A percentile compares a stretch with the other conserved stretches of the same genome.
These are phyloP conservation scores for Dryocosmus kuriphilus DNA, from an alignment of 2,888 invertebrate genomes.

Conservation along the genomic window DNA sequence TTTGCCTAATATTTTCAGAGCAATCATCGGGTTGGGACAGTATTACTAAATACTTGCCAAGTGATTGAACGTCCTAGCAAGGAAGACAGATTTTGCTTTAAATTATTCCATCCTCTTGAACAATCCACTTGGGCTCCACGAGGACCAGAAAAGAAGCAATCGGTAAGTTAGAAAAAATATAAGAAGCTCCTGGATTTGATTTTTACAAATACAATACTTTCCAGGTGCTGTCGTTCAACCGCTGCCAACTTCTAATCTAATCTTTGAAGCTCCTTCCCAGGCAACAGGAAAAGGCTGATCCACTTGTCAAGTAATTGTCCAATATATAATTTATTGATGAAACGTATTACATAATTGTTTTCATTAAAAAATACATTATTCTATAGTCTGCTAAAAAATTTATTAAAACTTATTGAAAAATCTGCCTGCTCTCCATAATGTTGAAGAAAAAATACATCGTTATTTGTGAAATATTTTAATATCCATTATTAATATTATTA, in stretches of 20 bases:
- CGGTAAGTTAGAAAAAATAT: constrained; percentile 78
- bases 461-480: too few species aligned
- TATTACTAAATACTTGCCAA: too few species aligned
- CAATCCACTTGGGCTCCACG: constrained; percentile 97
- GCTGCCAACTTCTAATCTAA: constrained; percentile 93
- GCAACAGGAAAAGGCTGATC: constrained; percentile 97
- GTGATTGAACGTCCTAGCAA: constrained; percentile 97
- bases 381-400: too few species aligned
- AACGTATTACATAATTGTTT: too few species aligned
- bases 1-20: constrained; percentile 81
- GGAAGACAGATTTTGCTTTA: constrained; percentile 98
- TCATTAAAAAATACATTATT: too few species aligned
- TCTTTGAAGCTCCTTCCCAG: constrained; percentile 95
- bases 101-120: constrained; percentile 95
- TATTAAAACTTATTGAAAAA: too few species aligned
- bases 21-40: constrained; percentile 97
- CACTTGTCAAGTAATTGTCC: too few species aligned
- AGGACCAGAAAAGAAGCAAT: constrained; percentile 96
- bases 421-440: too few species aligned
- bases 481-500: too few species aligned
- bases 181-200: neutral
- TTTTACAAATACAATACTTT: constrained; percentile 38
- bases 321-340: too few species aligned
- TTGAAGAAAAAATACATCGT: too few species aligned
- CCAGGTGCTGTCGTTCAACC: constrained; percentile 95